These are phyloP conservation scores for Umimayanthus chanpuru DNA, from an alignment of 92 coral and sea anemone species.

Conservation along the genomic window DNA sequence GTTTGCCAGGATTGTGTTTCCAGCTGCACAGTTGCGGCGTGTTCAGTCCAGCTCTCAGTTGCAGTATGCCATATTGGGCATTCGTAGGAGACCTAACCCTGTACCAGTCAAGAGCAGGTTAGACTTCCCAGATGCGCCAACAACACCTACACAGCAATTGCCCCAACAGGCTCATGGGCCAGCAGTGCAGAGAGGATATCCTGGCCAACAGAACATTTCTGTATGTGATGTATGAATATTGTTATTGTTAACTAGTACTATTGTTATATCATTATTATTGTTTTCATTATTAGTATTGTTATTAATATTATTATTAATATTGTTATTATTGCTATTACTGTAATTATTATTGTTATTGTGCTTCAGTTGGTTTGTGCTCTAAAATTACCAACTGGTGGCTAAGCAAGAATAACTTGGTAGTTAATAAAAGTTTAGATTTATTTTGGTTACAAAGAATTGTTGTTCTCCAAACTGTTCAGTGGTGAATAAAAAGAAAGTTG, in stretches of 20 bases:
- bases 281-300: not conserved
- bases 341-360: not conserved
- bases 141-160: slow-evolving; percentile 53
- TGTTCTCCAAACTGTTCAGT: no score
- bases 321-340: not conserved
- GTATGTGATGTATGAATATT: slow-evolving; percentile 1
- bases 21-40: slow-evolving; percentile 88
- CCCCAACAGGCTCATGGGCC: slow-evolving; percentile 46
- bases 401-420: no score
- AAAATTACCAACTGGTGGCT: not conserved
- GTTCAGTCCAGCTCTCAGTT: slow-evolving; percentile 80
- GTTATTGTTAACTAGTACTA: not conserved
- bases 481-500: no score
- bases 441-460: no score
- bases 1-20: slow-evolving; percentile 74
- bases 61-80: slow-evolving; percentile 88
- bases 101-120: slow-evolving; percentile 61
- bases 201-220: slow-evolving; percentile 28
- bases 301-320: not conserved
- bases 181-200: slow-evolving; percentile 32
- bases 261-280: not conserved
- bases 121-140: slow-evolving; percentile 46
- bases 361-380: not conserved
- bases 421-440: no score
- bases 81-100: slow-evolving; percentile 80